phyloP scores from a whole-genome alignment of 2,888 invertebrate genomes.

The Panopea generosa region DNA sequence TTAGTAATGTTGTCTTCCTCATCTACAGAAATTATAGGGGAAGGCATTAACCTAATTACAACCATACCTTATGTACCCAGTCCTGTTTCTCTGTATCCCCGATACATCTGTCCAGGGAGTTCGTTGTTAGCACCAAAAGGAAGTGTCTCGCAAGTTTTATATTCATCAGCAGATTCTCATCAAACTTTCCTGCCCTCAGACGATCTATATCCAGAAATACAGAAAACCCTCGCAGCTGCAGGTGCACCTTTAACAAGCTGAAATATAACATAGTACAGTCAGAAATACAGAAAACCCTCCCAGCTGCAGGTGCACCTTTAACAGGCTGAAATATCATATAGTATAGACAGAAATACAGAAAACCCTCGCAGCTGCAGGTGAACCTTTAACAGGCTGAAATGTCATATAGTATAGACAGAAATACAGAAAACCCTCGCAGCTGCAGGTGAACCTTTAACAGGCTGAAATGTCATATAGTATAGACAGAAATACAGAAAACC shows the following conservation, averaged over 20 bases:
- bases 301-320: constrained; percentile 98
- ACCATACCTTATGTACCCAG: constrained; percentile 98
- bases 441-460: constrained; percentile 97
- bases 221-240: constrained; percentile 97
- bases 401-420: constrained; percentile 88
- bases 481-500: constrained; percentile 96
- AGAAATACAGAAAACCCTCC: constrained; percentile 98
- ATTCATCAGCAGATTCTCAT: constrained; percentile 98
- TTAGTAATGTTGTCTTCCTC: too few relatives aligned
- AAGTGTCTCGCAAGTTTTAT: constrained; percentile 99
- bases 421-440: constrained; percentile 97
- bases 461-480: constrained; percentile 71
- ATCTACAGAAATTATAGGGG: too few relatives aligned
- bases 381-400: constrained; percentile 91
- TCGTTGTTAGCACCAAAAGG: constrained; percentile 97
- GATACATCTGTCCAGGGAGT: constrained; percentile 96
- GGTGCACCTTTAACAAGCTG: constrained; percentile 94
- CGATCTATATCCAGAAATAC: constrained; percentile 99
- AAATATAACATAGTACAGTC: constrained; percentile 13
- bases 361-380: constrained; percentile 98
- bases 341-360: constrained; percentile 92
- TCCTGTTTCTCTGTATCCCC: constrained; percentile 98
- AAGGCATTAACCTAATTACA: too few relatives aligned
- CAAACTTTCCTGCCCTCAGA: constrained; percentile 99
- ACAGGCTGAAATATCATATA: constrained; percentile 79